Evolutionary conservation across 2,888 invertebrate species (phyloP), one percentile per base, ranked within the genome.

Genomic region (Phalera bucephala): DNA sequence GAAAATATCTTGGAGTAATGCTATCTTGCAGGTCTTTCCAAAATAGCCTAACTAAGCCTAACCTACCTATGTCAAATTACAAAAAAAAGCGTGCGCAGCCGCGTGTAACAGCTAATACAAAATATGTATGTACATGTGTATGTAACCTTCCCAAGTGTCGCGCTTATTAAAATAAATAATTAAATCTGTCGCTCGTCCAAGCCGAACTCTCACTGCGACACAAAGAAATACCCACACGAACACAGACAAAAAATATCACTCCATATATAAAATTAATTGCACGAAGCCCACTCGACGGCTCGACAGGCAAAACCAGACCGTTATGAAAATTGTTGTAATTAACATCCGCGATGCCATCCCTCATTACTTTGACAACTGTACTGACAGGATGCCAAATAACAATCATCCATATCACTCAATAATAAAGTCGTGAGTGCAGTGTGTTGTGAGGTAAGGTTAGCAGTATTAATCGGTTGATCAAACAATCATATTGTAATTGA

Each of bases 261-360:
- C 25, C 25, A 8, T 23, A 11, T 25, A 25, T 25, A 15, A 28
- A 28, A 14, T 28, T 28, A 15, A 28, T 28, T 14, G 15, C 14
- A 15, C 1, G 6, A 28, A 15, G 15, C 15, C n/a, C 14, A 14
- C 15, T 28, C 15, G 26, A 11, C 21, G 23, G 11, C 28, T 12
- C 37, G 33, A 31, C 41, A 33, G 31, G 28, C 10, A 9, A 20
- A 28, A 10, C 15, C 7, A 35, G 41, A 40, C 56, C 57, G 62
- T 61, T 61, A 40, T 38, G 33, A 25, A 42, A 40, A 61, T 57
- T 50, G 50, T 45, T 34, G 40, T 40, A 33, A 61, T 57, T 53
- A 54, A 46, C 49, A 57, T 49, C 58, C 42, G 53, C 38, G 40
- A 57, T 56, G 37, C 36, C 32, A 56, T 53, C 44, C 22, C 36